Conservation (phyloP, 2,113 vertebrate genomes). For the Patagioenas fasciata region DNA sequence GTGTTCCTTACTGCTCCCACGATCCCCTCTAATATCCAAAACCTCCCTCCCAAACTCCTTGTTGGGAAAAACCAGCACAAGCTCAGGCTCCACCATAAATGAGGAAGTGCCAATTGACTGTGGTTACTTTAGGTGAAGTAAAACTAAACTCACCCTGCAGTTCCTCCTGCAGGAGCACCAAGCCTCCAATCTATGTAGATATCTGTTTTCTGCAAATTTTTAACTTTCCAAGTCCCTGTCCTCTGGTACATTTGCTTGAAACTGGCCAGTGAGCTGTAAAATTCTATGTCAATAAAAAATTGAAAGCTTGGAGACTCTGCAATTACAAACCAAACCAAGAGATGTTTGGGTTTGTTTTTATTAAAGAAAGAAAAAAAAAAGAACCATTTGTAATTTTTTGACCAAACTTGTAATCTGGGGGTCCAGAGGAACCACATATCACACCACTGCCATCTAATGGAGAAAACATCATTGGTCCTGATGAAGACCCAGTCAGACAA, state of each 20-base stretch:
- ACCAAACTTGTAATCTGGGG: neutral
- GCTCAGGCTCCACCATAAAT: neutral
- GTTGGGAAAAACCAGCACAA: neutral
- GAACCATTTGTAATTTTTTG: neutral
- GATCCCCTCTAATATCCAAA: neutral
- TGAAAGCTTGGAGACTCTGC: neutral
- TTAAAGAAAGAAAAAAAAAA: neutral
- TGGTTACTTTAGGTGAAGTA: neutral
- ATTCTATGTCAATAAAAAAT: neutral
- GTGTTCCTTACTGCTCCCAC: neutral
- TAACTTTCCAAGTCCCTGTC: neutral
- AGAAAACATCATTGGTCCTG: neutral
- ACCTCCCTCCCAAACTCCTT: neutral
- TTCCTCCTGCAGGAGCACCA: neutral
- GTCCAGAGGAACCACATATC: conserved; percentile 13
- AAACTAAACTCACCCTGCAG: neutral
- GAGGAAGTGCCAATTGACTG: neutral
- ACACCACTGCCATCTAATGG: conserved; percentile 66
- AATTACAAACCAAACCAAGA: neutral
- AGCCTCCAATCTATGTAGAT: neutral
- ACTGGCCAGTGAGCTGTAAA: neutral
- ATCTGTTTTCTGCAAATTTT: neutral
- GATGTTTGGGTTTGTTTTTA: neutral
- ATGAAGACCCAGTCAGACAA: neutral
- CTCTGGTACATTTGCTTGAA: neutral